phyloP scores from a whole-genome alignment of 2,888 invertebrate species.

The Xanthorhoe designata region DNA sequence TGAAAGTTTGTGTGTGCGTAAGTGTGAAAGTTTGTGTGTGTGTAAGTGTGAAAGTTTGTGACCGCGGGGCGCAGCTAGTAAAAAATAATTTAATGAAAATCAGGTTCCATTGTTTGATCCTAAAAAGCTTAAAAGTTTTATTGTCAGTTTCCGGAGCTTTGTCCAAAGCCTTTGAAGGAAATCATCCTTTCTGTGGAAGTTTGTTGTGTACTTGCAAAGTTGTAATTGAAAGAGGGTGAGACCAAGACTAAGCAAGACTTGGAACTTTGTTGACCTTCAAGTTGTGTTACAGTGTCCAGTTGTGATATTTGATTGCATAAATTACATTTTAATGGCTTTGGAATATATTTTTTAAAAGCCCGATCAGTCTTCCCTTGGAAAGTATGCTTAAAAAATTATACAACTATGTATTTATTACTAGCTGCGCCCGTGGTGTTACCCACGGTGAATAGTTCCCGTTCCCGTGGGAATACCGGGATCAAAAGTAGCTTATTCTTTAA shows the following conservation, averaged over 20 bases:
- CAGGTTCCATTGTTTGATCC: not conserved
- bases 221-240: slow-evolving; percentile 17
- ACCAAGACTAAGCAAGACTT: slow-evolving; percentile 7
- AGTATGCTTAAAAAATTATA: no score
- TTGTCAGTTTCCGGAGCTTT: not conserved
- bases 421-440: no score
- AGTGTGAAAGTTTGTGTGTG: no score
- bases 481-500: no score
- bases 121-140: slow-evolving; percentile 5
- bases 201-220: slow-evolving; percentile 9
- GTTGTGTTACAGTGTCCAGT: not conserved
- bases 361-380: no score
- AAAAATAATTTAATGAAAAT: no score
- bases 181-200: slow-evolving; percentile 11
- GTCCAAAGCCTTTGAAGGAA: slow-evolving; percentile 2
- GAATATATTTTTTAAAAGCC: not conserved
- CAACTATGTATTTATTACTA: no score
- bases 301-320: not conserved
- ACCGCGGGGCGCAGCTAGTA: no score
- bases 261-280: slow-evolving; percentile 10
- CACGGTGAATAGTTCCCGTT: no score
- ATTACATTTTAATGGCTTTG: not conserved
- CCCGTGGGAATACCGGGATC: no score
- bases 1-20: no score
- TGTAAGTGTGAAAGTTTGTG: no score